Evolutionary conservation across 2,888 invertebrate genomes (phyloP), one percentile per base, ranked within the genome.

Genomic region (Calameuta idolon): DNA sequence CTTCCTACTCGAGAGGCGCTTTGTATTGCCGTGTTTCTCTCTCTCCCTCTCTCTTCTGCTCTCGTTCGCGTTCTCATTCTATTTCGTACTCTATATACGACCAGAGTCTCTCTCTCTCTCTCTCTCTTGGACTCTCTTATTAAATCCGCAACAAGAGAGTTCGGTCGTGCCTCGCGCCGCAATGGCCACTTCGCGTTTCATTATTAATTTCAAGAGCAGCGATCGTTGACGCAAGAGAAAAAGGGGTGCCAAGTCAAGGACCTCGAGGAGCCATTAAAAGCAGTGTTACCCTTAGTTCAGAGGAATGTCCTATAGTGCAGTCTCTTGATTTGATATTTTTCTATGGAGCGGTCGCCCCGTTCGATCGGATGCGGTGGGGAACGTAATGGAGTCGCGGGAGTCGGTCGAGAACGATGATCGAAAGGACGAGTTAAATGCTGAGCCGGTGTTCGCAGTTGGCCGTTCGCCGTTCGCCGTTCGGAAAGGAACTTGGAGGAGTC

Each of bases 191-290:
- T 81, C 78, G 82, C 81, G 83, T 84, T 86, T 86, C 87, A 85
- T 87, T 88, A 88, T 85, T 88, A 85, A 86, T 88, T 87, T 86
- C 83, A 79, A 81, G 82, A 82, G 83, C 78, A 78, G 85, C 84
- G 80, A 84, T 81, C 83, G 85, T 84, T 83, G 85, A 85, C 84
- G 85, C 82, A 34, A 71, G 71, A 71, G 71, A 71, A 34, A 71
- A 34, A 71, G 71, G 71, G 71, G 33, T 34, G 71, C 12, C 12
- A 71, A 34, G 71, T 71, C 31, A 34, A 31, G 71, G 33, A 74
- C 75, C 71, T 76, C 55, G 55, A 55, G 1, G 55, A 55, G 55
- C 55, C 55, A 55, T 55, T 55, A 55, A 55, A 55, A 55, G 55
- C 55, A 55, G 23, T 55, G 55, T 55, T 55, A 55, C 55, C 55